Percentiles rank a stretch among this genome's conserved stretches.
Conservation (phyloP, 2,113 vertebrate species). For the Thalassoma bifasciatum region DNA sequence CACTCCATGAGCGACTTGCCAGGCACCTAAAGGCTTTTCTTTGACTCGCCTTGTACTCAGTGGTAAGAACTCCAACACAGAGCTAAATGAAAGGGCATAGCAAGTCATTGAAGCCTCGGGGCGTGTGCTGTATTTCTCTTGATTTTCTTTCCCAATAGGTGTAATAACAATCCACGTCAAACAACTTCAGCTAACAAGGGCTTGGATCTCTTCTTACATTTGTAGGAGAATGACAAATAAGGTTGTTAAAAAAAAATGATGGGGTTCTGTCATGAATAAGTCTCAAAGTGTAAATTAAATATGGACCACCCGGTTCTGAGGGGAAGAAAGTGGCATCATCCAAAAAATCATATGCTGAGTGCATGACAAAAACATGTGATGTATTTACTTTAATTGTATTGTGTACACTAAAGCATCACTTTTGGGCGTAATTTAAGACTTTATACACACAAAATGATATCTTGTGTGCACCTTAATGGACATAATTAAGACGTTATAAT, state of each 20-base stretch:
- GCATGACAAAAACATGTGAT: no score
- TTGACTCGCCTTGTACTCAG: slow-evolving; percentile 28
- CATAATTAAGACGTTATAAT: no score
- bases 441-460: no score
- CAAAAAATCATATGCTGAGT: not conserved
- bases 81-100: slow-evolving; percentile 49
- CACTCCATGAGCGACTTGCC: slow-evolving; percentile 33
- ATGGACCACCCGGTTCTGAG: not conserved
- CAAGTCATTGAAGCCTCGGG: slow-evolving; percentile 24
- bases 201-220: not conserved
- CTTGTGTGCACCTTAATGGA: no score
- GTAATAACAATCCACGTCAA: slow-evolving; percentile 12
- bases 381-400: no score
- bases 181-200: slow-evolving; percentile 13
- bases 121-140: slow-evolving; percentile 28
- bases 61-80: slow-evolving; percentile 20
- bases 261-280: slow-evolving; percentile 8
- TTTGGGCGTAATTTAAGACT: no score
- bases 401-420: no score
- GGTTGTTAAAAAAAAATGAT: slow-evolving; percentile 6
- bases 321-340: not conserved
- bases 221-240: slow-evolving; percentile 10
- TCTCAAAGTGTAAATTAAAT: slow-evolving; percentile 13
- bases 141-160: not conserved
- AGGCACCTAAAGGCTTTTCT: slow-evolving; percentile 42